phyloP scores from a whole-genome alignment of 2,797 vertebrate genomes.

The Bucorvus abyssinicus region DNA sequence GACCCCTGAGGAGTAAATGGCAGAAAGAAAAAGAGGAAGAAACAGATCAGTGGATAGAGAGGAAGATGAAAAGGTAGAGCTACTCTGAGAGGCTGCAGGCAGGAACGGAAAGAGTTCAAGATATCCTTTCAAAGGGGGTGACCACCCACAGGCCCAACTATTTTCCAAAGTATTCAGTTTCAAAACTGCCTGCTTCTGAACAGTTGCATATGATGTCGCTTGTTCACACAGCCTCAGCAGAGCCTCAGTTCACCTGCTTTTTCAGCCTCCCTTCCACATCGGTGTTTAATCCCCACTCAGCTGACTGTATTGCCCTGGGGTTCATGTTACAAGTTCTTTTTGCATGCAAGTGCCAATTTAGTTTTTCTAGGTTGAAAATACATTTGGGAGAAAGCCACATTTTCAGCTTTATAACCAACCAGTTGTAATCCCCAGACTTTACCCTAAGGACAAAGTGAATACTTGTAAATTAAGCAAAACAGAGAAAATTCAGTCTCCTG shows the following conservation, averaged over 20 bases:
- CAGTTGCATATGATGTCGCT: background rate
- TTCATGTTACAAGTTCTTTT: background rate
- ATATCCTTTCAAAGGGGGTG: background rate
- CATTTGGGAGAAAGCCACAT: too few species aligned
- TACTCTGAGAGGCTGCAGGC: background rate
- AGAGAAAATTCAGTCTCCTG: background rate
- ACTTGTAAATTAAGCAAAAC: background rate
- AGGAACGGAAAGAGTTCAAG: background rate
- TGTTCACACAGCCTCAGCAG: background rate
- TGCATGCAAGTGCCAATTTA: background rate
- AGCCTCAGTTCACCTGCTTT: background rate
- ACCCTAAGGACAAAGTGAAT: background rate
- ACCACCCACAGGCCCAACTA: background rate
- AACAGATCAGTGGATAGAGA: background rate
- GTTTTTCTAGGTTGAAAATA: too few species aligned
- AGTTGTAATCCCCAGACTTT: background rate
- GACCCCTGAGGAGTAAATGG: background rate
- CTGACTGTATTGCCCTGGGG: background rate
- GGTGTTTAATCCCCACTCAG: background rate
- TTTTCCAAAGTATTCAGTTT: background rate
- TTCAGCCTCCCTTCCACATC: background rate
- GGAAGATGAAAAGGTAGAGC: background rate
- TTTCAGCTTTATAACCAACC: background rate
- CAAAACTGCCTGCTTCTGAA: background rate
- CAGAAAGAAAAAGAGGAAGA: background rate